Evolutionary conservation across 2,888 invertebrate species (phyloP).

Genomic region (Ophion slaviceki): DNA sequence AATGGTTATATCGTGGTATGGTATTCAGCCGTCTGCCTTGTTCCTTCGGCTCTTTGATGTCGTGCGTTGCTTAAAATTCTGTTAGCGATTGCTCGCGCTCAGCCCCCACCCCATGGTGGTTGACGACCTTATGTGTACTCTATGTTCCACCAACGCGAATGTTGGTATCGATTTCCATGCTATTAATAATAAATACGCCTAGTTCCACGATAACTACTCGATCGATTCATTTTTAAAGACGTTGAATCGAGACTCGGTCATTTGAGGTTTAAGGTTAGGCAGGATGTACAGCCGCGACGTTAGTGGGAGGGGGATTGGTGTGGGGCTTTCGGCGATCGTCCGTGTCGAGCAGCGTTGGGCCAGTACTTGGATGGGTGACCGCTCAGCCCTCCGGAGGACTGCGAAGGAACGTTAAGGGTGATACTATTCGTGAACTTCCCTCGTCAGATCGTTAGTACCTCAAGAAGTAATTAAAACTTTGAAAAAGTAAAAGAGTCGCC

Average conservation of each 20-base stretch:
- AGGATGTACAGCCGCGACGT: background rate
- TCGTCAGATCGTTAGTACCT: background rate
- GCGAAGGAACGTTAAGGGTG: background rate
- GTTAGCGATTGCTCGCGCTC: conserved; percentile 63
- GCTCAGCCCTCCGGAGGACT: no score
- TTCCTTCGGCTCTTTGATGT: conserved; percentile 72
- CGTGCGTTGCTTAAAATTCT: conserved; percentile 71
- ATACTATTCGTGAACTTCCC: background rate
- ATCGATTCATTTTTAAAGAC: background rate
- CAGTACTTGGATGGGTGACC: no score
- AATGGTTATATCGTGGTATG: conserved; percentile 68
- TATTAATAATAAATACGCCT: conserved; percentile 34
- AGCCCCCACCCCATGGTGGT: background rate
- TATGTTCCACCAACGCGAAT: conserved; percentile 38
- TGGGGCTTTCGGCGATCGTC: background rate
- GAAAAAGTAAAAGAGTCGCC: no score
- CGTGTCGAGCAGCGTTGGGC: no score
- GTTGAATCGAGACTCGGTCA: background rate
- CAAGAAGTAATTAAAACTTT: no score
- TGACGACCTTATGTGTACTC: background rate
- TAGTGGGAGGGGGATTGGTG: background rate
- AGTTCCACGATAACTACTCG: background rate
- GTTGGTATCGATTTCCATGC: background rate
- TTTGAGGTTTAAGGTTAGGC: background rate
- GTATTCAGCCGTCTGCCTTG: conserved; percentile 38